These are phyloP conservation scores for Sturnira hondurensis DNA, from an alignment of 2,113 vertebrate species.

Conservation along the genomic window DNA sequence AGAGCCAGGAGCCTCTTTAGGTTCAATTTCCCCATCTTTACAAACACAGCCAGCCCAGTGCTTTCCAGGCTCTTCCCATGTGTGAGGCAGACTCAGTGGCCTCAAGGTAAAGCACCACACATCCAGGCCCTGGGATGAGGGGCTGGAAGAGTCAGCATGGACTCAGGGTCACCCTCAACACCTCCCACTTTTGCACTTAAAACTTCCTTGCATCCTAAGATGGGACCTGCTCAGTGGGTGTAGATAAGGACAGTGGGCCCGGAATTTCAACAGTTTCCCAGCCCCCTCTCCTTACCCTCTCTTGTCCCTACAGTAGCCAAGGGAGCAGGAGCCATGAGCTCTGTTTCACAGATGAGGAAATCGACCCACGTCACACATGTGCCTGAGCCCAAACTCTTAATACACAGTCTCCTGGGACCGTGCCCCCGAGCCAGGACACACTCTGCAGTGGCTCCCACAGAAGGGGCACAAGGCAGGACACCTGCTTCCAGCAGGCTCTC, in stretches of 20 bases:
- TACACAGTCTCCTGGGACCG: background rate
- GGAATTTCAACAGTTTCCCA: background rate
- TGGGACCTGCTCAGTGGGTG: rapidly evolving
- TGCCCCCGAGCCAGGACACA: background rate
- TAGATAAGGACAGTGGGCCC: background rate
- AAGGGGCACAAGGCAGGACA: background rate
- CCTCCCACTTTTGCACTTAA: rapidly evolving
- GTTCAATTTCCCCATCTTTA: background rate
- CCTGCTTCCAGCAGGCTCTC: background rate
- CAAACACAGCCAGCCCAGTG: background rate
- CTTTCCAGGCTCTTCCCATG: background rate
- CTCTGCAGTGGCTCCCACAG: background rate
- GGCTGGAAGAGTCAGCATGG: background rate
- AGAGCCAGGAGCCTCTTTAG: background rate
- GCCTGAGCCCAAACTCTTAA: background rate
- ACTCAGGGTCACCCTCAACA: background rate
- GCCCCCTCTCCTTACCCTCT: background rate
- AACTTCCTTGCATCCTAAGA: background rate
- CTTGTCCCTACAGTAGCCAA: rapidly evolving
- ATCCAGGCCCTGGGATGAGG: background rate
- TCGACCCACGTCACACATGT: background rate
- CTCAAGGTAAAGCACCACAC: background rate
- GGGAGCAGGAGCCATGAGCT: background rate
- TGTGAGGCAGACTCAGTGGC: background rate
- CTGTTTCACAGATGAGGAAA: background rate